Evolutionary conservation across 2,113 vertebrate genomes (phyloP), one percentile per base, ranked within the genome.

Genomic region (Coreoperca whiteheadi): DNA sequence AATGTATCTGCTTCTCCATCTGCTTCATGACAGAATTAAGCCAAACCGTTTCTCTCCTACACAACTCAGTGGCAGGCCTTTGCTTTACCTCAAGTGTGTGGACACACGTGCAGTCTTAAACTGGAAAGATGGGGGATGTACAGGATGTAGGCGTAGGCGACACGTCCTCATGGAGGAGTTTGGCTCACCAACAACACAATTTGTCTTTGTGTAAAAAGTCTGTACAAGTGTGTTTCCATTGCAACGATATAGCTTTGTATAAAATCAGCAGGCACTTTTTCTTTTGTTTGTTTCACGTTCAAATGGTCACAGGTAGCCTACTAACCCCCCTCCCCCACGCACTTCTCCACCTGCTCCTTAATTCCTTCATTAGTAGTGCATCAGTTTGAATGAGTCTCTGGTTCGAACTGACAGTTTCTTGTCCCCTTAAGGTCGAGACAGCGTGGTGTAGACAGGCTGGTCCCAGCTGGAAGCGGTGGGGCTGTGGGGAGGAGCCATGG

Each of bases 381-480:
- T 91, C 91, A 30, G 84, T 90, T 71, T 84, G 83, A 91, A 82
- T 30, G 81, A 87, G 90, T 92, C 18, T 12, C 72, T 74, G 83
- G 77, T 70, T 67, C 14, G 39, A 79, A 82, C 59, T 12, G 74
- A 21, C 34, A 65, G 53, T 83, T 43, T 77, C 50, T 39, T 41
- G 57, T 15, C 56, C 18, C 70, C 87, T 84, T 95, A 99, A 82
- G 97, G 98, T 86, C 98, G 94, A 56, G 96, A 98, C 88, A 99
- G 95, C 18, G 97, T 98, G 53, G 98, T 99, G 91, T 99, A 99
- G 90, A 99, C 97, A 0, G 98, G 98, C 95, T 99, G 98, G 83
- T 99, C 98, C 98, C 98, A 99, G 95, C 93, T 97, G 79, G 93
- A 83, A 54, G 96, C 86, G 0, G 94, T 92, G 69, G 98, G 98